Conservation (phyloP, 2,113 vertebrate species). For the Larimichthys polyactis region DNA sequence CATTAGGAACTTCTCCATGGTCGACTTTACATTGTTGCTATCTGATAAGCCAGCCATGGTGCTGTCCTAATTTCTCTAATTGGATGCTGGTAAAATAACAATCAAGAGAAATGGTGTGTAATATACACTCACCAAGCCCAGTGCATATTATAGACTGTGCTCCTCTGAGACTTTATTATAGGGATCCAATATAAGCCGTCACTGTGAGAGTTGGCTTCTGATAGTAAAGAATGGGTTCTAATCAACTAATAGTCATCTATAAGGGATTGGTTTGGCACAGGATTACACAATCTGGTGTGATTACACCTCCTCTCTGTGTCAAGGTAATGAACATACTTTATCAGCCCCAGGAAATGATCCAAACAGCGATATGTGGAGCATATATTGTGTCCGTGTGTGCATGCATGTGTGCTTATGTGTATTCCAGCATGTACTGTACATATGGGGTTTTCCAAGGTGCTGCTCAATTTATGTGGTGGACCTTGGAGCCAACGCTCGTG, state of each 20-base stretch:
- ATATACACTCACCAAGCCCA: conserved; percentile 42
- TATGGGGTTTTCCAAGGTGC: background rate
- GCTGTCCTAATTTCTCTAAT: conserved; percentile 72
- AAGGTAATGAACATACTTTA: conserved; percentile 61
- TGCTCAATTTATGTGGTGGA: conserved; percentile 45
- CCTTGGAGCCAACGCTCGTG: conserved; percentile 43
- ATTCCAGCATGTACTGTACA: background rate
- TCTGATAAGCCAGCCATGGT: conserved; percentile 47
- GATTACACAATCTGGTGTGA: conserved; percentile 58
- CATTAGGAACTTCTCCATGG: conserved; percentile 57
- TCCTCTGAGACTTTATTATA: conserved; percentile 71
- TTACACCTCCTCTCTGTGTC: conserved; percentile 46
- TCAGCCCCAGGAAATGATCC: conserved; percentile 57
- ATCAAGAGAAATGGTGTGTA: conserved; percentile 75
- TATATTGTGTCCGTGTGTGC: conserved; percentile 3
- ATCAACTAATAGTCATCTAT: conserved; percentile 62
- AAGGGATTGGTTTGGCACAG: conserved; percentile 45
- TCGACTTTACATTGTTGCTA: conserved; percentile 44
- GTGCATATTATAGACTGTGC: conserved; percentile 34
- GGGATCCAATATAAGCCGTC: conserved; percentile 55
- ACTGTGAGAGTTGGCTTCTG: conserved; percentile 49
- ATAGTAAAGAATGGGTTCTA: conserved; percentile 72
- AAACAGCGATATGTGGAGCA: conserved; percentile 1
- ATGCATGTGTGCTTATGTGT: conserved; percentile 25
- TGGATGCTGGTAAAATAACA: conserved; percentile 70